Conservation (phyloP, 2,888 invertebrate genomes). For the Panzeria rudis region DNA sequence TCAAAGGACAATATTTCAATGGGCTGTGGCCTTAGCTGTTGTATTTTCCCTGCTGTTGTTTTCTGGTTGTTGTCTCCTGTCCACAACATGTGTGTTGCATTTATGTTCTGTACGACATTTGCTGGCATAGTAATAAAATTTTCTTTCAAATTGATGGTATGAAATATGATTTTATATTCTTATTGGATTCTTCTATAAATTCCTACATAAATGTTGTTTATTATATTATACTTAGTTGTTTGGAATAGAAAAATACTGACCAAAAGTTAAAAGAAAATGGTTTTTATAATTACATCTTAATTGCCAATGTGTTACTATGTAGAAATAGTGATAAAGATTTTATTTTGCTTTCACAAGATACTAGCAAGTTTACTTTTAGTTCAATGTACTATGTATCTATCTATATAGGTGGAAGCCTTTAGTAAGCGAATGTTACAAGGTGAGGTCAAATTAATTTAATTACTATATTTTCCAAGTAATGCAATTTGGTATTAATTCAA, state of each 20-base stretch:
- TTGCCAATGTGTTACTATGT: constrained; percentile 41
- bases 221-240: constrained; percentile 2
- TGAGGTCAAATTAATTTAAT: neutral
- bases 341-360: neutral
- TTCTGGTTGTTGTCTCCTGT: constrained; percentile 11
- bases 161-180: constrained; percentile 12
- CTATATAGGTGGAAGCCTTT: neutral
- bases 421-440: neutral
- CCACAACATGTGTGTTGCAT: constrained; percentile 41
- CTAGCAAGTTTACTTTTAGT: neutral
- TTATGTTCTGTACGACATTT: constrained; percentile 26
- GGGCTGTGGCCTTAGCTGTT: constrained; percentile 35
- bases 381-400: neutral
- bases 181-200: no score
- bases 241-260: constrained; percentile 6
- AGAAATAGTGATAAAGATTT: neutral
- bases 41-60: neutral
- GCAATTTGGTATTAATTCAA: no score
- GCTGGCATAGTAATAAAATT: constrained; percentile 22
- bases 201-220: constrained; percentile 16
- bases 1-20: constrained; percentile 39
- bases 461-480: no score
- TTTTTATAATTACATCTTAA: constrained; percentile 62
- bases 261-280: neutral
- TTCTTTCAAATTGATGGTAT: constrained; percentile 2